A percentile compares a stretch with the other conserved stretches of the same genome.
These are phyloP conservation scores for Gasterosteus nipponicus DNA, from an alignment of 2,113 vertebrate genomes.

Conservation along the genomic window DNA sequence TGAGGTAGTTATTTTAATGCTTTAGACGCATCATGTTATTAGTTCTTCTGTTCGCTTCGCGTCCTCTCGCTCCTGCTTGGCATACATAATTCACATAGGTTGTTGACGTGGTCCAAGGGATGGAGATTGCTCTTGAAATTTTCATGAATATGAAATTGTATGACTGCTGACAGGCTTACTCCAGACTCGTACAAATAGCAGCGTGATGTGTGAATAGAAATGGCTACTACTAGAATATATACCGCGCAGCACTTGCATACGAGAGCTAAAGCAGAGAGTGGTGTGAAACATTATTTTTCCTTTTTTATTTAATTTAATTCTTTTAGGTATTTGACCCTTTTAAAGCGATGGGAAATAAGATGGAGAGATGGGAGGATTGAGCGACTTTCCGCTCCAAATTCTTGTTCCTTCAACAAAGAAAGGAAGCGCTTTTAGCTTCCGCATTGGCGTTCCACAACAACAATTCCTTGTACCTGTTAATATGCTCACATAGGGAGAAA, in stretches of 20 bases:
- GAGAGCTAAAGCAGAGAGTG: neutral
- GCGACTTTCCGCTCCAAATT: slow-evolving; percentile 1
- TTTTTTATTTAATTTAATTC: slow-evolving; percentile 3
- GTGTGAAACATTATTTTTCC: neutral
- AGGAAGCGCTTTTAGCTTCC: slow-evolving; percentile 16
- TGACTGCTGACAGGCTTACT: slow-evolving; percentile 60
- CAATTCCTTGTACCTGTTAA: slow-evolving; percentile 38
- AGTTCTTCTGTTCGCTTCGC: slow-evolving; percentile 19
- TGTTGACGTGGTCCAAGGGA: slow-evolving; percentile 51
- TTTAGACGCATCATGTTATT: slow-evolving; percentile 32
- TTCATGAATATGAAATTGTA: slow-evolving; percentile 77
- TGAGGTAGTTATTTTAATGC: neutral
- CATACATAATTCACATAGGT: slow-evolving; percentile 70
- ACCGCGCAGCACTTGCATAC: slow-evolving; percentile 46
- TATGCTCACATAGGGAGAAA: slow-evolving; percentile 17
- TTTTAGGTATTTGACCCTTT: slow-evolving; percentile 19
- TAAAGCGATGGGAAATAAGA: slow-evolving; percentile 11
- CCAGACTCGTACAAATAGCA: slow-evolving; percentile 49
- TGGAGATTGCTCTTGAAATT: slow-evolving; percentile 66
- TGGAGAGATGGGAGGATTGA: neutral
- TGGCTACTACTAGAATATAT: slow-evolving; percentile 46
- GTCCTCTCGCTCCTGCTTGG: slow-evolving; percentile 23
- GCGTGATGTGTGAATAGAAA: slow-evolving; percentile 50
- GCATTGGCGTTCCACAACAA: slow-evolving; percentile 12
- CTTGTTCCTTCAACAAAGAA: slow-evolving; percentile 17